Evolutionary conservation across 2,797 vertebrate genomes (phyloP).

Genomic region (Chelonia mydas): DNA sequence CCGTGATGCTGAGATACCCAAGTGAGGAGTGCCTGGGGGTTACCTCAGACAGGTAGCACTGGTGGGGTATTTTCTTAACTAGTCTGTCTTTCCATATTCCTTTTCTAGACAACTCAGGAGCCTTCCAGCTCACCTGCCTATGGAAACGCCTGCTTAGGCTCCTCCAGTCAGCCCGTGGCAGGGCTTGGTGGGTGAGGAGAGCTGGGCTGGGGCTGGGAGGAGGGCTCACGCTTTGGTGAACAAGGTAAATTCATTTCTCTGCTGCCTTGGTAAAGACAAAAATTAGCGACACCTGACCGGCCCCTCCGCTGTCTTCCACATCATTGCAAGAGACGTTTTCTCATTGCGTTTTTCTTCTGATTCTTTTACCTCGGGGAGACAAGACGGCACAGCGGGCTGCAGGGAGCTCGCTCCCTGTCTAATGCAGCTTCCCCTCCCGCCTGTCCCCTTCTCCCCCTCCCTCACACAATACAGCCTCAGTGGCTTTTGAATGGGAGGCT

Average conservation of each 20-base stretch:
- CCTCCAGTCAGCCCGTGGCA: not conserved
- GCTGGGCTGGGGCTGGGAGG: rapidly evolving
- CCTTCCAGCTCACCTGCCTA: not conserved
- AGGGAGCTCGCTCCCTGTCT: not conserved
- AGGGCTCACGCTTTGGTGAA: conserved; percentile 3
- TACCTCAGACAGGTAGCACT: rapidly evolving
- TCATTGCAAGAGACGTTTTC: conserved; percentile 51
- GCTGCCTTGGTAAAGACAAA: not conserved
- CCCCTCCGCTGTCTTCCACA: conserved; percentile 23
- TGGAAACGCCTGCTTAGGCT: not conserved
- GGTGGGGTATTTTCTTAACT: not conserved
- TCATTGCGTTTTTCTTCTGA: not conserved
- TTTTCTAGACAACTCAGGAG: not conserved
- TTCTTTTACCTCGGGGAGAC: not conserved
- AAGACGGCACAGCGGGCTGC: not conserved
- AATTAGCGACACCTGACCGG: conserved; percentile 65
- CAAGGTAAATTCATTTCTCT: not conserved
- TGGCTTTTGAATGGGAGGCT: not conserved
- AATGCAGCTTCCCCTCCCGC: not conserved
- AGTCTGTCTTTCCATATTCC: not conserved
- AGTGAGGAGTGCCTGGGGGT: rapidly evolving
- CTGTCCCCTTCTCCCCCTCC: not conserved
- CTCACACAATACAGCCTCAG: not conserved
- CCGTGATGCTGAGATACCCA: not conserved
- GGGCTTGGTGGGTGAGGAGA: not conserved